A percentile compares a stretch with the other conserved stretches of the same genome.
Evolutionary conservation across 2,113 vertebrate genomes (phyloP).

Genomic region (Sebastes fasciatus): DNA sequence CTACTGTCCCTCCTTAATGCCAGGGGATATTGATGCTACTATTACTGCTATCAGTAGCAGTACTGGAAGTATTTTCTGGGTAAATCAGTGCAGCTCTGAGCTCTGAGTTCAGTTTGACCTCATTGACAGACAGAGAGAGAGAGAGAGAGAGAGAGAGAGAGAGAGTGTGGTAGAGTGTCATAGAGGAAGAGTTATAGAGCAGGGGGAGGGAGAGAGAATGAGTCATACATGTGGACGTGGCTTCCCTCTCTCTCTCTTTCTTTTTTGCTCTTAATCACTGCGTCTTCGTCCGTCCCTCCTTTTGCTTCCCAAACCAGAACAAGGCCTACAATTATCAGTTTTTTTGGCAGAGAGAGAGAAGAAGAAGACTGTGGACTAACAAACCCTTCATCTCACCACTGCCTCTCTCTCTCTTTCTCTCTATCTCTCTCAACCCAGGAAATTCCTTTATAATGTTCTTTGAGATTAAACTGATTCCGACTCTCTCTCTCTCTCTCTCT

Average conservation of each 20-base stretch:
- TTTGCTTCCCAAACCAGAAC: constrained; percentile 57
- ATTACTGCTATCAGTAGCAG: not conserved
- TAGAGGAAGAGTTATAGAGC: constrained; percentile 51
- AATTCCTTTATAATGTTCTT: constrained; percentile 48
- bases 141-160: constrained; percentile 21
- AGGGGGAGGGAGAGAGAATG: constrained; percentile 57
- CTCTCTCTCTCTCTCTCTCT: constrained; percentile 6
- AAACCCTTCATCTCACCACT: constrained; percentile 11
- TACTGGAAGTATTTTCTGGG: not conserved
- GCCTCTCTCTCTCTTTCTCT: constrained; percentile 8
- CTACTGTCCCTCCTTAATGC: too few relatives aligned
- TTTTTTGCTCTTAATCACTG: constrained; percentile 7
- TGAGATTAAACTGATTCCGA: constrained; percentile 33
- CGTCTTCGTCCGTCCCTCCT: constrained; percentile 21
- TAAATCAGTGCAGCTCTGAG: constrained; percentile 42
- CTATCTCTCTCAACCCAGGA: constrained; percentile 25
- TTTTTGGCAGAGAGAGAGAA: constrained; percentile 38
- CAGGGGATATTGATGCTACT: not conserved
- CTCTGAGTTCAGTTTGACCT: constrained; percentile 68
- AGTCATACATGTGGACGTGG: constrained; percentile 81
- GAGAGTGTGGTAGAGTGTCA: constrained; percentile 23
- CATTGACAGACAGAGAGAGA: constrained; percentile 46
- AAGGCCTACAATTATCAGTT: constrained; percentile 76
- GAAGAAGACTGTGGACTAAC: constrained; percentile 2
- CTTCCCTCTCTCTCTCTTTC: constrained; percentile 50